A percentile compares a stretch with the other conserved stretches of the same genome.
Evolutionary conservation across 2,888 invertebrate species (phyloP).

Genomic region (Metalampra italica): DNA sequence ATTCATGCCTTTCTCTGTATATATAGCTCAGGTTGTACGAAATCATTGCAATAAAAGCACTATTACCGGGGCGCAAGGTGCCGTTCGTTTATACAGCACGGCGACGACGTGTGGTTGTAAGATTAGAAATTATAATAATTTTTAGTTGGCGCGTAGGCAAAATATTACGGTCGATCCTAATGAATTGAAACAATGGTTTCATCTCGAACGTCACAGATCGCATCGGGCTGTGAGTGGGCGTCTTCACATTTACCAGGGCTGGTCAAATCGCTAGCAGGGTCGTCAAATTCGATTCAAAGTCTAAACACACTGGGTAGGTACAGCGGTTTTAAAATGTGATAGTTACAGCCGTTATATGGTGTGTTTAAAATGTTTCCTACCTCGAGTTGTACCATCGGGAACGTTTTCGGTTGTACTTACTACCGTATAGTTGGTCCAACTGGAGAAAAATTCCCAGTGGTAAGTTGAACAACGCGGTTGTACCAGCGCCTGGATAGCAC

Average conservation of each 20-base stretch:
- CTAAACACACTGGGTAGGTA: no score
- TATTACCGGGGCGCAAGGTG: background rate
- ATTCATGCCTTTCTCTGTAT: no score
- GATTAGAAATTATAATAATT: slow-evolving; percentile 12
- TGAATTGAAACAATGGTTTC: slow-evolving; percentile 36
- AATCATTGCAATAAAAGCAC: background rate
- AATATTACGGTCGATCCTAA: slow-evolving; percentile 27
- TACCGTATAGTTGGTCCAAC: no score
- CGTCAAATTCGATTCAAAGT: no score
- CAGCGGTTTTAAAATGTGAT: no score
- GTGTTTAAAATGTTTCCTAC: no score
- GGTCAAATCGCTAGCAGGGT: background rate
- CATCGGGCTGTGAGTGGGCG: slow-evolving; percentile 23
- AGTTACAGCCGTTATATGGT: no score
- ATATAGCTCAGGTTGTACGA: background rate
- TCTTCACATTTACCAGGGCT: slow-evolving; percentile 15
- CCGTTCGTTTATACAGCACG: background rate
- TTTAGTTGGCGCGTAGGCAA: slow-evolving; percentile 22
- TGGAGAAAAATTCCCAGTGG: no score
- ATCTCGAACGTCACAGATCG: slow-evolving; percentile 25
- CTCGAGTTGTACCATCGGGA: no score
- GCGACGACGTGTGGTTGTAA: background rate
- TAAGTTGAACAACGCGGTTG: no score
- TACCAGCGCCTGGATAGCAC: no score
- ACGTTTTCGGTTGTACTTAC: no score